Evolutionary conservation across 2,113 vertebrate genomes (phyloP), one percentile per base, ranked within the genome.

Genomic region (Eublepharis macularius): DNA sequence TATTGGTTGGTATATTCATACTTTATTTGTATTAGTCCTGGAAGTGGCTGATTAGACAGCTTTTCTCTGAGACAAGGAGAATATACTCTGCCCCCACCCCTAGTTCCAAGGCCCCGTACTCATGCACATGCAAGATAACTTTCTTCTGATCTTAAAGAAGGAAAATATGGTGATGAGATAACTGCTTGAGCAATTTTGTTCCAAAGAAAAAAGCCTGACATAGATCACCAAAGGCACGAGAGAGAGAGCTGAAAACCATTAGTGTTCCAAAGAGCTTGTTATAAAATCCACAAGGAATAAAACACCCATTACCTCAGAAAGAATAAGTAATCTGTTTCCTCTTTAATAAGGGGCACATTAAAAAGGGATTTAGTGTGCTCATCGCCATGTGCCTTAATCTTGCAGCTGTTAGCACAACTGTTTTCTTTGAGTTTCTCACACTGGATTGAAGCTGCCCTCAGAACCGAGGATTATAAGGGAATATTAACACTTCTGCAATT

Each of bases 111-210:
- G 66, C 66, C 17, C 32, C 57, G 49, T 16, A 39, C 39, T 57
- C 49, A 54, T 17, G 36, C 65, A 24, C 68, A 54, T 43, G 70
- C 57, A 17, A 79, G 76, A 80, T 47, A 45, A 83, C 39, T 79
- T 79, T 76, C 60, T 76, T 78, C 19, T 85, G 32, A 80, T 80
- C 49, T 79, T 43, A 45, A 69, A 39, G 80, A 76, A 54, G 29
- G 63, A 34, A 57, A 57, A 51, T 47, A 66, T 49, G 65, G 63
- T 34, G 60, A 29, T 39, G 77, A 80, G 49, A 34, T 72, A 73
- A 60, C 29, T 57, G 19, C 60, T 69, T 43, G 70, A 69, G 85
- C 47, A 81, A 54, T 86, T 45, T 72, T 54, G 29, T 75, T 85
- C 32, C 57, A 74, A 63, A 8, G 32, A 9, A 63, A 26, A 63